Percentiles rank a stretch among this genome's conserved stretches.
Evolutionary conservation across 2,888 invertebrate genomes (phyloP).

Genomic region (Sesia bembeciformis): DNA sequence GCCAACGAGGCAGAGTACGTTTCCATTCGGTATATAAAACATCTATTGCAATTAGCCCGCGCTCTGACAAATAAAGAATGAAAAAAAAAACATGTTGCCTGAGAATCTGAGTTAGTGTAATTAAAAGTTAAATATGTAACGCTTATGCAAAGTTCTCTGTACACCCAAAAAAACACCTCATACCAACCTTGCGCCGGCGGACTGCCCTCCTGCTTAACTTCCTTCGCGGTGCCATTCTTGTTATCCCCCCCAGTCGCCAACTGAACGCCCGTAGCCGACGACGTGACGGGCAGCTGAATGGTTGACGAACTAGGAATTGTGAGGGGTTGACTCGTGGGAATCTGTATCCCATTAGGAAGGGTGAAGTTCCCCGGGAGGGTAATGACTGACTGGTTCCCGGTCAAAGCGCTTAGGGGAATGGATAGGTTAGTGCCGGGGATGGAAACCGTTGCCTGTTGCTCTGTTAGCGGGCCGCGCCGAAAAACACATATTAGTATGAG

Average conservation of each 20-base stretch:
- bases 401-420: slow-evolving; percentile 69
- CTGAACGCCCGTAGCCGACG: slow-evolving; percentile 56
- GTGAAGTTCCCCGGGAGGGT: slow-evolving; percentile 73
- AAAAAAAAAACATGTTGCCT: too few species aligned
- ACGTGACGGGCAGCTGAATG: slow-evolving; percentile 26
- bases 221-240: slow-evolving; percentile 77
- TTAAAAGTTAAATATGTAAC: too few species aligned
- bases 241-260: slow-evolving; percentile 62
- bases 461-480: slow-evolving; percentile 47
- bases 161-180: too few species aligned
- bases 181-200: slow-evolving; percentile 53
- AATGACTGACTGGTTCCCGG: slow-evolving; percentile 64
- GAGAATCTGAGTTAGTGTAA: too few species aligned
- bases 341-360: slow-evolving; percentile 44
- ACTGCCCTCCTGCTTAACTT: slow-evolving; percentile 32
- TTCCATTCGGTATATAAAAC: too few species aligned
- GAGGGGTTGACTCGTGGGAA: slow-evolving; percentile 34
- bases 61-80: too few species aligned
- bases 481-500: slow-evolving; percentile 65
- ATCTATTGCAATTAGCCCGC: too few species aligned
- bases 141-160: too few species aligned
- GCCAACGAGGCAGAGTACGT: too few species aligned
- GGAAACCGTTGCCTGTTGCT: slow-evolving; percentile 71
- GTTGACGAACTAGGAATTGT: slow-evolving; percentile 36
- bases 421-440: slow-evolving; percentile 78